Evolutionary conservation across 1,140 invertebrate genomes (phyloP).

Genomic region (Aphis craccivora): DNA sequence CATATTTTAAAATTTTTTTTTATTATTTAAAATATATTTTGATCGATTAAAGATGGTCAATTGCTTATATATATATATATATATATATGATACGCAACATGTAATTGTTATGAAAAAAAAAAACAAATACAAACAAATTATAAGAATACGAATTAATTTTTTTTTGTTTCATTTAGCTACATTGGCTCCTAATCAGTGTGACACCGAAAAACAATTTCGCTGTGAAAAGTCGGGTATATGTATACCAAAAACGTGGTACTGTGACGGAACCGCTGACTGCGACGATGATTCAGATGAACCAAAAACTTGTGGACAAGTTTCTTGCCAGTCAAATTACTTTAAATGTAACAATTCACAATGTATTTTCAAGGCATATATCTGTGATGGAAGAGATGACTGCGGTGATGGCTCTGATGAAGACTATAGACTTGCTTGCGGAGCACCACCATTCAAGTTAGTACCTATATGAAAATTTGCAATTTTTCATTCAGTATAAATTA

Average conservation of each 20-base stretch:
- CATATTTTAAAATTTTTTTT: neutral
- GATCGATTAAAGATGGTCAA: neutral
- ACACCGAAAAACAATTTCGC: conserved; percentile 87
- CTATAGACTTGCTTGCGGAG: conserved; percentile 74
- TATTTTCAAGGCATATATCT: conserved; percentile 92
- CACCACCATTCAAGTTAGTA: conserved; percentile 70
- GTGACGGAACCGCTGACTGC: conserved; percentile 93
- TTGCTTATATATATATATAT: neutral
- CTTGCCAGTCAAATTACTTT: conserved; percentile 79
- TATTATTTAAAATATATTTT: neutral
- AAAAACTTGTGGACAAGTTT: conserved; percentile 78
- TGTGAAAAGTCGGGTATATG: conserved; percentile 87
- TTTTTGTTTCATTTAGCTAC: conserved; percentile 66
- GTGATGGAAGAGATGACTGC: conserved; percentile 95
- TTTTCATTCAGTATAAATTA: neutral
- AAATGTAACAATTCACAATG: conserved; percentile 89
- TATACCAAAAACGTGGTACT: conserved; percentile 92
- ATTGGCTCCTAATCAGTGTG: conserved; percentile 84
- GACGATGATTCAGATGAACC: conserved; percentile 92
- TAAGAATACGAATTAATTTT: neutral
- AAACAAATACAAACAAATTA: neutral
- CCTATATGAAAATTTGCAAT: neutral
- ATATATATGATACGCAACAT: neutral
- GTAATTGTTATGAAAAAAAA: neutral
- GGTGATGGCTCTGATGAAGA: conserved; percentile 94